phyloP scores from a whole-genome alignment of 2,888 invertebrate species.

The Trilocha varians region DNA sequence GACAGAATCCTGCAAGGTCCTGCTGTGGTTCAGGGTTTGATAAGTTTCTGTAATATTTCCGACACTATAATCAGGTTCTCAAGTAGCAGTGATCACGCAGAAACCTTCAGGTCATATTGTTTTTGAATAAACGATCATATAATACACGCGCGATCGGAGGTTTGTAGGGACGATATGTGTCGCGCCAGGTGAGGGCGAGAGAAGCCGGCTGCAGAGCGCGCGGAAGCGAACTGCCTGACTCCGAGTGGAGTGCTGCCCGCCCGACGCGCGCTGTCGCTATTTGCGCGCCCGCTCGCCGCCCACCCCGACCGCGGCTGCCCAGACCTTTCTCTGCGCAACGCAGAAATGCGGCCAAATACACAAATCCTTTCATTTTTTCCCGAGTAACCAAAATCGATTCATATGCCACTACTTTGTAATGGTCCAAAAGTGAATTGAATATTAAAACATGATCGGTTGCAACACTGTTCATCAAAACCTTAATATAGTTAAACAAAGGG shows the following conservation, averaged over 20 bases:
- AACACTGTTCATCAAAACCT: too few species aligned
- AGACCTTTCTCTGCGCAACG: constrained; percentile 68
- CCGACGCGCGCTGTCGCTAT: constrained; percentile 62
- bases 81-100: not conserved
- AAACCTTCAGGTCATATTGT: not conserved
- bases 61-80: not conserved
- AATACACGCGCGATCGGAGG: constrained; percentile 9
- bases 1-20: not conserved
- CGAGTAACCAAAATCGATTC: not conserved
- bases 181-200: constrained; percentile 8
- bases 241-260: constrained; percentile 26
- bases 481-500: too few species aligned
- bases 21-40: not conserved
- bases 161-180: constrained; percentile 1
- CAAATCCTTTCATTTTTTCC: constrained; percentile 4
- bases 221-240: constrained; percentile 44
- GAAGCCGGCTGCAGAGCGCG: constrained; percentile 25
- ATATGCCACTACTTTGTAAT: not conserved
- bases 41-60: not conserved
- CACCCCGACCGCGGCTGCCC: constrained; percentile 43
- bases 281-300: constrained; percentile 56
- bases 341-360: constrained; percentile 16
- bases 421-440: too few species aligned
- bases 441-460: too few species aligned
- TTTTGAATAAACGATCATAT: not conserved